Conservation (phyloP, 2,113 vertebrate species). For the Redunca redunca region DNA sequence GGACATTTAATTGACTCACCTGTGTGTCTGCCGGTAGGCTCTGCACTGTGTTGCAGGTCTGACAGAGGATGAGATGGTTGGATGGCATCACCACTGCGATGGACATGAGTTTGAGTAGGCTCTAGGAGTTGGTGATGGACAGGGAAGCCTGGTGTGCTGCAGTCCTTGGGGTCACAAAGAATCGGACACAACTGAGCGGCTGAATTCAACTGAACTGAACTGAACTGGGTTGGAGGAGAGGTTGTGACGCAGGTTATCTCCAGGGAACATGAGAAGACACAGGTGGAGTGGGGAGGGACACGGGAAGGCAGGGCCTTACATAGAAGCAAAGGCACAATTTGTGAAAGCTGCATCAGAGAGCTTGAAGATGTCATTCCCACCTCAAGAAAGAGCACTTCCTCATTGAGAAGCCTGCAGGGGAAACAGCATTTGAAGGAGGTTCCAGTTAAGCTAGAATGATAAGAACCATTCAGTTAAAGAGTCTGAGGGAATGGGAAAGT, state of each 20-base stretch:
- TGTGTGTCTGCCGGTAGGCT: neutral
- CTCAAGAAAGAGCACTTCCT: neutral
- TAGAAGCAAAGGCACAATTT: neutral
- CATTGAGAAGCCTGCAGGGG: neutral
- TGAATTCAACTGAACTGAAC: neutral
- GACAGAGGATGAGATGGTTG: neutral
- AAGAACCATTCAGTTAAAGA: neutral
- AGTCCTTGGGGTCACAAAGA: neutral
- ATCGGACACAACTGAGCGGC: accelerated
- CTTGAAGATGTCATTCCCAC: neutral
- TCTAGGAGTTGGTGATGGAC: neutral
- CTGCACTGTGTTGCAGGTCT: neutral
- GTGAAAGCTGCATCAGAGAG: neutral
- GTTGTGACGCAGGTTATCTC: neutral
- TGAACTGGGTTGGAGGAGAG: neutral
- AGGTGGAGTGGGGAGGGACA: too few relatives aligned
- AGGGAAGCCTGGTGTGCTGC: neutral
- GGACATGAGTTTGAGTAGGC: neutral
- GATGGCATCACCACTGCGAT: neutral
- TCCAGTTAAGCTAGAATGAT: neutral
- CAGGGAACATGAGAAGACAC: neutral
- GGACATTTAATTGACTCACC: neutral
- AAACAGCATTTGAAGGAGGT: neutral
- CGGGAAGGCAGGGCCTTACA: neutral
- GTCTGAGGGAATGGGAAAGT: neutral